Conservation (phyloP, 1,140 invertebrate genomes). For the Heliothis subflexa region DNA sequence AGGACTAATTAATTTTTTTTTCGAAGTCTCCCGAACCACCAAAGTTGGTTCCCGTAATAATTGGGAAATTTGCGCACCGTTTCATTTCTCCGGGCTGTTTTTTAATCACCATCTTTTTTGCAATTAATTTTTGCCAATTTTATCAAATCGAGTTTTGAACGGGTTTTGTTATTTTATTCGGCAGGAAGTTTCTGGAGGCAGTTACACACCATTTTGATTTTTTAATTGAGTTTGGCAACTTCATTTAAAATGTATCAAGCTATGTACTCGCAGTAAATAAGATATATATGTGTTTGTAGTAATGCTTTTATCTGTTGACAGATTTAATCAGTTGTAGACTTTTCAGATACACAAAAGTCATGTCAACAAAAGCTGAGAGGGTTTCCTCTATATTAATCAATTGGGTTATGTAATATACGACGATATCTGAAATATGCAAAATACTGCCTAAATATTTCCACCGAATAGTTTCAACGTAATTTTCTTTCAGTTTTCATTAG, state of each 20-base stretch:
- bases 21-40: slow-evolving; percentile 61
- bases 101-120: slow-evolving; percentile 63
- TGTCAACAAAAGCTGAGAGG: no score
- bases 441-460: neutral
- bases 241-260: neutral
- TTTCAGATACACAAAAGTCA: no score
- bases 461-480: neutral
- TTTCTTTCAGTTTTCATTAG: neutral
- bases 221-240: neutral
- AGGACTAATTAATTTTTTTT: slow-evolving; percentile 80
- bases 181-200: neutral
- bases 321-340: neutral
- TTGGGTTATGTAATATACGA: no score
- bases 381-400: no score
- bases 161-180: slow-evolving; percentile 9
- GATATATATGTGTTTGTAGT: no score
- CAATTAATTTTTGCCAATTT: slow-evolving; percentile 42
- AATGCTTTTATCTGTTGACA: no score
- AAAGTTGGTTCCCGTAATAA: slow-evolving; percentile 71
- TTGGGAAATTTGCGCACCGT: slow-evolving; percentile 69
- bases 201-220: neutral
- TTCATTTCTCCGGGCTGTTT: slow-evolving; percentile 70
- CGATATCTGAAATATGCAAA: no score
- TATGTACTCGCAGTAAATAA: no score
- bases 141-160: slow-evolving; percentile 37